Percentiles rank a stretch among this genome's conserved stretches.
Evolutionary conservation across 2,113 vertebrate species (phyloP).

Genomic region (Hassar affinis): DNA sequence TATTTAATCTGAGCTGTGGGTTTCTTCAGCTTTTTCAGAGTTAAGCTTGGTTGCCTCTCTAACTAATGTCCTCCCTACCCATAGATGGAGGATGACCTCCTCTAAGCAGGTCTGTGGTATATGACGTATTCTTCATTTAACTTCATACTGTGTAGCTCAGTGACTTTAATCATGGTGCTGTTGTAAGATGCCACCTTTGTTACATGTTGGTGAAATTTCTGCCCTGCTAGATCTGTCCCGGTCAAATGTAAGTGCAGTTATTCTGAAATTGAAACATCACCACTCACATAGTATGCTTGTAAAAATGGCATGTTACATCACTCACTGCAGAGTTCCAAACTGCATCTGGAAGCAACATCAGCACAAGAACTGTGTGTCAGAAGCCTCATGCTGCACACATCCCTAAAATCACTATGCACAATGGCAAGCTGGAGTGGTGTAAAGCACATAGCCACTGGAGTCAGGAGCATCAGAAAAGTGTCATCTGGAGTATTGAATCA

Average conservation of each 20-base stretch:
- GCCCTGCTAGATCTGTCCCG: not conserved
- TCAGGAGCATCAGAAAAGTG: not conserved
- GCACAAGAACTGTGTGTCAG: not conserved
- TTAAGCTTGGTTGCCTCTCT: not conserved
- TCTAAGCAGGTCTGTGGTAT: not conserved
- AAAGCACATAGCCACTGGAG: not conserved
- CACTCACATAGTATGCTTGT: too few relatives aligned
- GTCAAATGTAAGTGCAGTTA: not conserved
- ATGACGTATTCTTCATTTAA: not conserved
- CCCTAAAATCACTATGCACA: too few relatives aligned
- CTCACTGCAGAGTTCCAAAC: too few relatives aligned
- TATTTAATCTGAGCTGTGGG: too few relatives aligned
- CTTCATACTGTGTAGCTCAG: not conserved
- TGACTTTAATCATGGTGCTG: not conserved
- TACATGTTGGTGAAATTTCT: not conserved
- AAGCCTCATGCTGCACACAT: not conserved
- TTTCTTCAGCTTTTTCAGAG: too few relatives aligned
- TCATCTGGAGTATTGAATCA: too few relatives aligned
- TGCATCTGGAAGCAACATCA: too few relatives aligned
- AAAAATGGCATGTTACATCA: not conserved
- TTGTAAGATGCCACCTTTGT: not conserved
- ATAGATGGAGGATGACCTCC: too few relatives aligned
- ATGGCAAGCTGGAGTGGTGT: not conserved
- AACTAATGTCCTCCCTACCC: not conserved
- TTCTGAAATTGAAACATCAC: not conserved